Conservation (phyloP, 1,140 invertebrate genomes). For the Drosophila erecta region DNA sequence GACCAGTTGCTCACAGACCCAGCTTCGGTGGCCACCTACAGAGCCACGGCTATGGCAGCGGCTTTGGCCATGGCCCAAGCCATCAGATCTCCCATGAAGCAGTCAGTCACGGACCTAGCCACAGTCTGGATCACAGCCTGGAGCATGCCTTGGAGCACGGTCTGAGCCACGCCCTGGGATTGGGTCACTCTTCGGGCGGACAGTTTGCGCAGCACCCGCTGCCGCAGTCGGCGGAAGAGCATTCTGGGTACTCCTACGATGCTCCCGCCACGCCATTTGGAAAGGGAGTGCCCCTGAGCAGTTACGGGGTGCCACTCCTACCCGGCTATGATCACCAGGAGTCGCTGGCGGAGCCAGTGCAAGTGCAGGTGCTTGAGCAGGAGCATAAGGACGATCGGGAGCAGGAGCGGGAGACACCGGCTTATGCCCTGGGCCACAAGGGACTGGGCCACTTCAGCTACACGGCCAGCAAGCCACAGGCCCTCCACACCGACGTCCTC, state of each 20-base stretch:
- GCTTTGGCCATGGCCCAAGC: slow-evolving; percentile 4
- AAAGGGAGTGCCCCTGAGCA: slow-evolving; percentile 55
- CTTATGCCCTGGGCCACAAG: slow-evolving; percentile 75
- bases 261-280: slow-evolving; percentile 42
- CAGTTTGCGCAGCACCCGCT: slow-evolving; percentile 31
- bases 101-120: slow-evolving; percentile 17
- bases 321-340: slow-evolving; percentile 62
- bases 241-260: slow-evolving; percentile 56
- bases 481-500: slow-evolving; percentile 60
- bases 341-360: slow-evolving; percentile 34
- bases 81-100: slow-evolving; percentile 15
- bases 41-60: slow-evolving; percentile 18
- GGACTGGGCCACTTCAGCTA: slow-evolving; percentile 77
- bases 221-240: slow-evolving; percentile 30
- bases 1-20: background rate
- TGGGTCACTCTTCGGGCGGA: slow-evolving; percentile 13
- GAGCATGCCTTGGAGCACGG: slow-evolving; percentile 32
- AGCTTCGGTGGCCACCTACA: slow-evolving; percentile 4
- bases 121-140: slow-evolving; percentile 8
- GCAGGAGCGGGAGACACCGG: slow-evolving; percentile 48
- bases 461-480: slow-evolving; percentile 72
- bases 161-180: slow-evolving; percentile 31
- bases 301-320: slow-evolving; percentile 62
- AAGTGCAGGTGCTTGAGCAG: slow-evolving; percentile 41
- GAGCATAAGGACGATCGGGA: slow-evolving; percentile 25